Evolutionary conservation across 2,113 vertebrate genomes (phyloP), one percentile per base, ranked within the genome.

Genomic region (Hypocryptadius cinnamomeus): DNA sequence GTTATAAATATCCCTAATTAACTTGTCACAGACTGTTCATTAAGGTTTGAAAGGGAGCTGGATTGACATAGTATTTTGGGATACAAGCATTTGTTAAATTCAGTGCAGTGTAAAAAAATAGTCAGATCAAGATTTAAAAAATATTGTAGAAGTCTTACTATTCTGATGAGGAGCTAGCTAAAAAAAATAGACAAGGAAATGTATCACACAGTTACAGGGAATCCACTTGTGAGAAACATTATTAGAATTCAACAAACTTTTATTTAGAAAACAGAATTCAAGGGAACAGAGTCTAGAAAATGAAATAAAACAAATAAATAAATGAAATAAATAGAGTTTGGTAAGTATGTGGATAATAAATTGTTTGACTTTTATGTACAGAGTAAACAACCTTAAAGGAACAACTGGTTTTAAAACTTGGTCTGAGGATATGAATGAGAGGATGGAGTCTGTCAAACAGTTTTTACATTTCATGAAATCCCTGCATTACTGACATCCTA

Each of bases 1-100:
- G 63, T 61, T 93, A 95, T 47, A 89, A 93, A 85, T 92, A 96
- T 71, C 31, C 35, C 25, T 89, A 89, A 95, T 90, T 78, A 95
- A 53, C 31, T 78, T 57, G 60, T 85, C 92, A 93, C 37, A 91
- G n/a, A 60, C 31, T 76, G 30, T 64, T 92, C 71, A 87, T 83
- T 87, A 77, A 77, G 37, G 40, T 79, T 82, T 86, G 81, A 95
- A 96, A 90, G 24, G 28, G 31, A 91, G 82, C 14, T 70, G 53
- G 60, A 84, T 10, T 87, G 57, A 48, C 35, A 51, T 1, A 61
- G 54, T 92, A 56, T 66, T 81, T 51, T 50, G 35, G n/a, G 31
- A 84, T 84, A 78, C 2, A 2, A 56, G 27, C 17, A 40, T 93
- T 82, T 91, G 33, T 78, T 90, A 91, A 83, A 88, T 15, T 91